phyloP scores from a whole-genome alignment of 2,113 vertebrate genomes.

The Shinisaurus crocodilurus region DNA sequence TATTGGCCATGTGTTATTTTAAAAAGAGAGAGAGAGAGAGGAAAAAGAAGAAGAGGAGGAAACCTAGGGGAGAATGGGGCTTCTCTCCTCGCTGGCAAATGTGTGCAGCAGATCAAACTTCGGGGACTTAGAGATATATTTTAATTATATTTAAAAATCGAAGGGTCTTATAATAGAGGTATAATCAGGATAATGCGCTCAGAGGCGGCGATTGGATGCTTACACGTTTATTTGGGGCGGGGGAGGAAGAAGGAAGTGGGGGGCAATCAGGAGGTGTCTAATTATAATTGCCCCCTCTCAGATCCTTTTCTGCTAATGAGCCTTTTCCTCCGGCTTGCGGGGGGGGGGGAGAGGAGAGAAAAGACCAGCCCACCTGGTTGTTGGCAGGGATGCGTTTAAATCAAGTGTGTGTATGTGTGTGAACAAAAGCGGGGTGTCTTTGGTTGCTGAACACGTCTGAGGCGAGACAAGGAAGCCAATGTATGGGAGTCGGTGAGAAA shows the following conservation, averaged over 20 bases:
- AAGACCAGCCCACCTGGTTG: conserved; percentile 68
- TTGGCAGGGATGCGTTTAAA: conserved; percentile 65
- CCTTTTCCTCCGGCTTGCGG: conserved; percentile 37
- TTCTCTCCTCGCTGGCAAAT: no score
- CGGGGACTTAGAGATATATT: not conserved
- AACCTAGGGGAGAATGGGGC: no score
- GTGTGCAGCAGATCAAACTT: not conserved
- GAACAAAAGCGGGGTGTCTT: conserved; percentile 65
- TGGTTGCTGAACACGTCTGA: conserved; percentile 89
- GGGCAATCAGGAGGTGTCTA: conserved; percentile 72
- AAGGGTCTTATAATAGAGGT: not conserved
- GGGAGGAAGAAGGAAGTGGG: conserved; percentile 37
- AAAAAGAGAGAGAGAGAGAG: no score
- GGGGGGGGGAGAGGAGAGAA: conserved; percentile 32
- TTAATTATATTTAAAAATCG: not conserved
- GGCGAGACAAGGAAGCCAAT: conserved; percentile 78
- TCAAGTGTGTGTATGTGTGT: no score
- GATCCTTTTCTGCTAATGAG: conserved; percentile 74
- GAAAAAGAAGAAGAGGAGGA: no score
- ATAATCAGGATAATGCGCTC: not conserved
- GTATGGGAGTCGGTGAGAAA: conserved; percentile 78
- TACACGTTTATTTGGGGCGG: not conserved
- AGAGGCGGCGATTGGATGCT: not conserved
- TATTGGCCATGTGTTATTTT: not conserved
- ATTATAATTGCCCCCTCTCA: conserved; percentile 75